These are phyloP conservation scores for Listronotus oregonensis DNA, from an alignment of 1,140 invertebrate species.

Conservation along the genomic window DNA sequence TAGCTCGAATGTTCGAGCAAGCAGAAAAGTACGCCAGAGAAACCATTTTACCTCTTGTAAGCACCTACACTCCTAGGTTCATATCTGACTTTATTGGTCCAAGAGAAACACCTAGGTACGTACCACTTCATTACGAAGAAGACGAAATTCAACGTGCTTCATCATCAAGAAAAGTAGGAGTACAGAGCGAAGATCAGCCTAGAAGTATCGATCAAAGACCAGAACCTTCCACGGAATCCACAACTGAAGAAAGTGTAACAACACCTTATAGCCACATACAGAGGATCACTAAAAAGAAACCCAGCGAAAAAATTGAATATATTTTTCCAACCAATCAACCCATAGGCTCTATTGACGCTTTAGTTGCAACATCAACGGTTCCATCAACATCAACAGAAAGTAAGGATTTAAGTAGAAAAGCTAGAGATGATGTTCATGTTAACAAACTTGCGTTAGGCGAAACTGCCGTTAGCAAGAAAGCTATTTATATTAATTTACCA, in stretches of 20 bases:
- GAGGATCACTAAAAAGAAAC: constrained; percentile 44
- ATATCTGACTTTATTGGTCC: constrained; percentile 52
- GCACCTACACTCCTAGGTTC: constrained; percentile 73
- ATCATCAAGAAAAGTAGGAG: constrained; percentile 7
- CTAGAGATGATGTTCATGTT: constrained; percentile 29
- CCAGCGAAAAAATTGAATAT: not conserved
- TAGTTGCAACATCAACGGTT: not conserved
- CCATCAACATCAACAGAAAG: constrained; percentile 19
- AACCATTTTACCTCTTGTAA: constrained; percentile 73
- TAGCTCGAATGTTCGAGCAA: constrained; percentile 77
- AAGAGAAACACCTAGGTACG: constrained; percentile 43
- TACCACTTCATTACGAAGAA: constrained; percentile 49
- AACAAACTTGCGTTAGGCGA: constrained; percentile 19
- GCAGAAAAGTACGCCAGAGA: constrained; percentile 79
- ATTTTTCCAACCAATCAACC: no score
- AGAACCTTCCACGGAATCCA: not conserved
- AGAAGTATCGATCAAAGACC: not conserved
- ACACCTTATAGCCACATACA: constrained; percentile 48
- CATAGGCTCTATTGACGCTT: no score
- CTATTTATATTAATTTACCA: constrained; percentile 52
- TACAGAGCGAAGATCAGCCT: not conserved
- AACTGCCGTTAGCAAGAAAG: constrained; percentile 35
- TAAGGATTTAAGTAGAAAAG: constrained; percentile 34
- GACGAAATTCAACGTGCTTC: constrained; percentile 2
- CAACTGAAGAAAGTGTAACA: constrained; percentile 25